Conservation (phyloP, 1,140 invertebrate species). For the Hylaeus anthracinus region DNA sequence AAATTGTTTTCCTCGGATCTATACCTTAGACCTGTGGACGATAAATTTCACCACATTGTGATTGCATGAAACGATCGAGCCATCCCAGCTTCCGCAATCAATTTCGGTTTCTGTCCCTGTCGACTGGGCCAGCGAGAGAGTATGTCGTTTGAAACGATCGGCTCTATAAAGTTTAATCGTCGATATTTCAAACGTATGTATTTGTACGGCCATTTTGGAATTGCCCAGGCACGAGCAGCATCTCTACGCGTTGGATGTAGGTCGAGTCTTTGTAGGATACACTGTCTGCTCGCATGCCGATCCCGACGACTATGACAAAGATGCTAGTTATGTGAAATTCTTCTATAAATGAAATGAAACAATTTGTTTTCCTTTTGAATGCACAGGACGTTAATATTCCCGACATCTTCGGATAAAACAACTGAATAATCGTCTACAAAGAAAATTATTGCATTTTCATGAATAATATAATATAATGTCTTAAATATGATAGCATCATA, state of each 20-base stretch:
- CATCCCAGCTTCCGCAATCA: constrained; percentile 58
- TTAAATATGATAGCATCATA: too few relatives aligned
- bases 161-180: constrained; percentile 71
- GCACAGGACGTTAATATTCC: too few relatives aligned
- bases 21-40: constrained; percentile 7
- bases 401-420: too few relatives aligned
- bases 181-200: constrained; percentile 64
- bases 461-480: too few relatives aligned
- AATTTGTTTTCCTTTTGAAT: too few relatives aligned
- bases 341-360: too few relatives aligned
- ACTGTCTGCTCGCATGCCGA: neutral
- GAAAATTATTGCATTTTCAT: too few relatives aligned
- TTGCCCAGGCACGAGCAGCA: constrained; percentile 7
- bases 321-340: too few relatives aligned
- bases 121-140: constrained; percentile 13
- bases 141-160: constrained; percentile 38
- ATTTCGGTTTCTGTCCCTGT: constrained; percentile 46
- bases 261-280: constrained; percentile 5
- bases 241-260: constrained; percentile 16
- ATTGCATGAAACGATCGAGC: constrained; percentile 56
- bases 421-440: too few relatives aligned
- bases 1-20: neutral
- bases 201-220: constrained; percentile 45
- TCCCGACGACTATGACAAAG: neutral
- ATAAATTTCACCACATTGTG: constrained; percentile 22